Base-by-base conservation (phyloP, 2,888 invertebrate species). In the Rhingia rostrata region DNA sequence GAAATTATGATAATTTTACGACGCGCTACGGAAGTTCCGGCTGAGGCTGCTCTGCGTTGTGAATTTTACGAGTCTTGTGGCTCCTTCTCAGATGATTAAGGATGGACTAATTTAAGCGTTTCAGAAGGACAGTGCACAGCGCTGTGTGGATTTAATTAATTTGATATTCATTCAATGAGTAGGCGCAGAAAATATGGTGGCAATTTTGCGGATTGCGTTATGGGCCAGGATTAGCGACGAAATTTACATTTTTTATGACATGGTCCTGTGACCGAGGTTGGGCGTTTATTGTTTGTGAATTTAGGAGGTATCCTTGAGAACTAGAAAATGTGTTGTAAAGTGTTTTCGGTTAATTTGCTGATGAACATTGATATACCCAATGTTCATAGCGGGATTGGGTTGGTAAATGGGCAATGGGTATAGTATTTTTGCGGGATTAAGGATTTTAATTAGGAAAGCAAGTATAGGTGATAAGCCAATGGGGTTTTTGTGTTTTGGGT, bases 81-180 rank as follows among this genome's bases (percentile, higher is more conserved):
- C 60, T 47, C 45, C 72, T 67, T 69, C 67, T 54, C 35, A 32
- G 74, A 80, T 80, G 74, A 84, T 84, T 84, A 84, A 80, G 84
- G 69, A 80, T 61, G 84, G 70, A 73, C 84, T 84, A 84, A 84
- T 84, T 84, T 84, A 54, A 37, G 37, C 56, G 58, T 45, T 67
- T 66, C 22, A 37, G 43, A 66, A 64, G 77, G 81, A 75, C 69
- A 63, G 61, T n/a, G 14, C 35, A 47, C 14, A 54, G 37, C 69
- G 53, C 64, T 69, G 74, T 54, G 45, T 66, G 81, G 87, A 87
- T 87, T 87, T 86, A 86, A 86, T 87, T 86, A 86, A 87, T 86
- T 81, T 75, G 80, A 80, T 86, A 86, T 87, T 86, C 86, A 87
- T 87, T 81, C 85, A 84, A 83, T 86, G 84, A 67, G 45, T 79